A percentile compares a stretch with the other conserved stretches of the same genome.
Evolutionary conservation across 2,113 vertebrate genomes (phyloP).

Genomic region (Halcyon malimbica): DNA sequence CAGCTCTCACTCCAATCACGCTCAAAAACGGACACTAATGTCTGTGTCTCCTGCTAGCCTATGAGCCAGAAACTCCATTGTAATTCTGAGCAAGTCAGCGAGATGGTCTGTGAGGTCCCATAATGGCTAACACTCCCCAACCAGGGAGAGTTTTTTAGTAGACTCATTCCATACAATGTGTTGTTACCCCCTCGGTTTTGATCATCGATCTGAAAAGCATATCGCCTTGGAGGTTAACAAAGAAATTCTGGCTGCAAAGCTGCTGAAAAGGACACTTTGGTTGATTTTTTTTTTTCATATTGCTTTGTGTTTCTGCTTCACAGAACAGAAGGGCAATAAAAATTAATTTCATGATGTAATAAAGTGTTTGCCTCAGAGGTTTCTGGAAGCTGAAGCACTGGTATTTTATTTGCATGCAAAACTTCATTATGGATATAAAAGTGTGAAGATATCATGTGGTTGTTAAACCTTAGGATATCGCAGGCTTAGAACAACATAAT

Average conservation of each 20-base stretch:
- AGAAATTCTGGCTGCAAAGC: slow-evolving; percentile 16
- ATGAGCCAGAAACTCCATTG: not conserved
- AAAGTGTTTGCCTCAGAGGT: slow-evolving; percentile 38
- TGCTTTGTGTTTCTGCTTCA: slow-evolving; percentile 46
- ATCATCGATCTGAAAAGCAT: slow-evolving; percentile 16
- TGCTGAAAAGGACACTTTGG: slow-evolving; percentile 34
- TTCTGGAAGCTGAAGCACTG: slow-evolving; percentile 30
- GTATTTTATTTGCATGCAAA: slow-evolving; percentile 39
- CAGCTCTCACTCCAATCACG: not conserved
- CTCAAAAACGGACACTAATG: not conserved
- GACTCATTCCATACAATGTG: not conserved
- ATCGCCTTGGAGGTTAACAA: slow-evolving; percentile 39
- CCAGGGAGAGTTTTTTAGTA: not conserved
- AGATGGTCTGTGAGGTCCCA: not conserved
- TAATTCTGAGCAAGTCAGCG: slow-evolving; percentile 2
- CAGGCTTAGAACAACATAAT: not conserved
- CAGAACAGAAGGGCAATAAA: slow-evolving; percentile 56
- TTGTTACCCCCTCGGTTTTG: slow-evolving; percentile 3
- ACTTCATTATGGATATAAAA: slow-evolving; percentile 58
- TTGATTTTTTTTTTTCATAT: not conserved
- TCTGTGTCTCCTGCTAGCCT: not conserved
- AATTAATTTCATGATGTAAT: slow-evolving; percentile 58
- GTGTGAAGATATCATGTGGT: not conserved
- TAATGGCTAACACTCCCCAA: not conserved
- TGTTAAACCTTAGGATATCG: slow-evolving; percentile 34